These are phyloP conservation scores for Diaphora mendica DNA, from an alignment of 2,888 invertebrate genomes.

Conservation along the genomic window DNA sequence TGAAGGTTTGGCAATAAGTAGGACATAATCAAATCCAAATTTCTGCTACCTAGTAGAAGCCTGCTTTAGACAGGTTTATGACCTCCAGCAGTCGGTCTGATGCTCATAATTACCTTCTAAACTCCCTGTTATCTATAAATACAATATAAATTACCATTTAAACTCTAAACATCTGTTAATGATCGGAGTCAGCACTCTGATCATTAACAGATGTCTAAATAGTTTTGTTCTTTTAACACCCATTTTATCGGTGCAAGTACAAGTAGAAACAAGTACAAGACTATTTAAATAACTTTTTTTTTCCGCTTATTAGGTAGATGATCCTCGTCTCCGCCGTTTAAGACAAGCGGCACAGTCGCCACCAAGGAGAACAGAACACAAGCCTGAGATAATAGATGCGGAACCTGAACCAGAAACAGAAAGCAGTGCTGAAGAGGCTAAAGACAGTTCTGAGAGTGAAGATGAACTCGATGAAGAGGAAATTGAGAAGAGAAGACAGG, in stretches of 20 bases:
- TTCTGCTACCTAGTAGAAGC: neutral
- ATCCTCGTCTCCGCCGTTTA: conserved; percentile 93
- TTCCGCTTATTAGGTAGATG: conserved; percentile 86
- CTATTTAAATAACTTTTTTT: no score
- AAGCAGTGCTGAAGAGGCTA: conserved; percentile 76
- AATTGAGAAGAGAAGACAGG: conserved; percentile 92
- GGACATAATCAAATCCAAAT: no score
- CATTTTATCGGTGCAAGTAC: neutral
- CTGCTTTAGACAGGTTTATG: neutral
- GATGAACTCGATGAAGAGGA: conserved; percentile 94
- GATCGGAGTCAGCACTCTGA: no score
- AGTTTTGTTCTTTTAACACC: no score
- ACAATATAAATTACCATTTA: no score
- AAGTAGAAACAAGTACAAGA: no score
- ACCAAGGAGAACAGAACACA: conserved; percentile 87
- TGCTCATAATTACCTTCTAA: neutral
- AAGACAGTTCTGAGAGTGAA: conserved; percentile 89
- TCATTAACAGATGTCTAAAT: neutral
- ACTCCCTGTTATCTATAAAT: no score
- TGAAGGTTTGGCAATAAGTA: no score
- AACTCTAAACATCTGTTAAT: no score
- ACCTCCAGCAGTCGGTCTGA: neutral
- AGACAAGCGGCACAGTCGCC: conserved; percentile 86
- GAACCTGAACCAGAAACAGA: conserved; percentile 78
- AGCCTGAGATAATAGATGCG: conserved; percentile 80